Base-by-base conservation (phyloP, 2,888 invertebrate genomes). In the Melieria crassipennis region DNA sequence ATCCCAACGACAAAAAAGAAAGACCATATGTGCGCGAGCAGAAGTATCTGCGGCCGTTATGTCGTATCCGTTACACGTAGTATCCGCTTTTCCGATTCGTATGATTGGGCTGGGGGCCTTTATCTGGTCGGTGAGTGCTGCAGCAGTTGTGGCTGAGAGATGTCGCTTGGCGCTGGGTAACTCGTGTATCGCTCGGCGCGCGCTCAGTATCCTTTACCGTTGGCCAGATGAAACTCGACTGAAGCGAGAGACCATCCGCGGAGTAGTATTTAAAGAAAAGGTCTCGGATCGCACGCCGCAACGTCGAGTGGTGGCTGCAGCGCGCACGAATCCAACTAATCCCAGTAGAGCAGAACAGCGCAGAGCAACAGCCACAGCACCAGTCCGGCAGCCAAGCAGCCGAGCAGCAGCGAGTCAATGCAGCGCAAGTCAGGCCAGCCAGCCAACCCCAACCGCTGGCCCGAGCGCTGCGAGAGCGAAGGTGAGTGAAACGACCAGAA, bases 251-350 rank as follows among this genome's bases (percentile, higher is more conserved):
- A 79, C 79, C 80, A 81, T 82, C 81, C 79, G 78, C 79, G 80
- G 77, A 83, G 80, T 85, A 80, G 80, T 86, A 84, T 85, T 84
- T 85, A 85, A 84, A 85, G 83, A 81, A 78, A 78, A 73, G 63
- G 46, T 46, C 57, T 61, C 65, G 47, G 60, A 52, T 13, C 50
- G 71, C 72, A 56, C 30, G 30, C 30, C 30, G 30, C 30, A 30
- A 30, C 30, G 30, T 30, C 30, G 16, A 60, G 42, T 48, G 46
- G 60, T 62, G 46, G 7, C 30, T 16, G 48, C 61, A 56, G 68
- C 60, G 43, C 48, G 56, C 43, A 60, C 60, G 61, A 67, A 50
- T 61, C 45, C 16, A 61, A 43, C 30, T 60, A 45, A 45, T 45
- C 42, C 50, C 47, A 52, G 61, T 45, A 52, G 67, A 50, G 60